Evolutionary conservation across 35 echinoderm and acorn worm species (phyloP).

Genomic region (Ophiothrix spiculata): DNA sequence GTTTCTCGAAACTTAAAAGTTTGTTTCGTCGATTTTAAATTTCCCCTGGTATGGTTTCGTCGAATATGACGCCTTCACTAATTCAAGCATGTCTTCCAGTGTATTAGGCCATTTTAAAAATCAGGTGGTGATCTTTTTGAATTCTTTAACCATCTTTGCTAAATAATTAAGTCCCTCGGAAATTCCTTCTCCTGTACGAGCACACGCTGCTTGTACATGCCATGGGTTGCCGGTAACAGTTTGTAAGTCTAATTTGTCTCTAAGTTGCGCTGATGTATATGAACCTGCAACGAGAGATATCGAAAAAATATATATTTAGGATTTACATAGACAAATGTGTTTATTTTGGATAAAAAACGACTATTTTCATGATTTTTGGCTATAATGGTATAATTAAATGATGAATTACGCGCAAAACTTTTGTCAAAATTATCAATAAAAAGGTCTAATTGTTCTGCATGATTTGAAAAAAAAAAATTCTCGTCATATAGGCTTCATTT

Average conservation of each 20-base stretch:
- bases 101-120: too few species aligned
- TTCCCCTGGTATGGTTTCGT: too few species aligned
- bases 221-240: slow-evolving; percentile 58
- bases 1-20: too few species aligned
- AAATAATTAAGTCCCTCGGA: slow-evolving; percentile 61
- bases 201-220: slow-evolving; percentile 78
- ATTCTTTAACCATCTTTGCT: slow-evolving; percentile 79
- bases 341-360: too few species aligned
- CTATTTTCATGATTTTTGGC: neutral
- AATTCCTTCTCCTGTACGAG: slow-evolving; percentile 69
- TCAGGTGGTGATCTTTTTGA: too few species aligned
- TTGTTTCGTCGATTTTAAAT: too few species aligned
- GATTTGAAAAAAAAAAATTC: neutral
- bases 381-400: neutral
- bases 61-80: too few species aligned
- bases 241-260: slow-evolving; percentile 43
- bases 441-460: neutral
- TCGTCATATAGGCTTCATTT: too few species aligned
- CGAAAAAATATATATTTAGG: neutral
- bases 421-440: neutral
- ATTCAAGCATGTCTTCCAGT: too few species aligned
- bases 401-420: neutral
- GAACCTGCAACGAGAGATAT: neutral
- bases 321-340: too few species aligned
- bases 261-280: neutral